Evolutionary conservation across 2,888 invertebrate species (phyloP), one percentile per base, ranked within the genome.

Genomic region (Philonicus albiceps): DNA sequence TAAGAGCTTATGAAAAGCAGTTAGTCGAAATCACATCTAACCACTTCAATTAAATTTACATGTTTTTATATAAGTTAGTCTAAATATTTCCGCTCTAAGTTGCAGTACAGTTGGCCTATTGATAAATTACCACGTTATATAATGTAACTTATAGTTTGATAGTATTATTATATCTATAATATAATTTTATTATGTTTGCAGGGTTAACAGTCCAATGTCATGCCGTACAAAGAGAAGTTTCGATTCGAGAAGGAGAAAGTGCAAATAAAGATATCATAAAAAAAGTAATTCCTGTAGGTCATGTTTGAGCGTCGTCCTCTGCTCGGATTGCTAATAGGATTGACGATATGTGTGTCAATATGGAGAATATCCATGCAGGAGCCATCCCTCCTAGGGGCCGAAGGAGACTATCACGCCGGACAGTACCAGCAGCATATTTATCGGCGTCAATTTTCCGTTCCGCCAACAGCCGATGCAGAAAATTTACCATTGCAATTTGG

Each of bases 281-380:
- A 74, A 22, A 11, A 85, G 11, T 53, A 30, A 49, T 30, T 74
- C 43, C 31, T 49, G 8, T 85, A 76, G 89, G 91, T 88, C 89
- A 92, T 91, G 90, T 92, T 92, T 90, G 91, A 92, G 88, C 91
- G 91, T 87, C 91, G 92, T 87, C 91, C 90, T 83, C 88, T 92
- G 89, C 90, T 91, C 89, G 91, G 89, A 88, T 89, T 91, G 88
- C 89, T 92, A 88, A 90, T 92, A 87, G 91, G 91, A 88, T 89
- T 92, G 78, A 91, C 91, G 88, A 88, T 92, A 86, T 91, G 90
- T 89, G 89, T 92, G 86, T 90, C 92, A 88, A 89, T 92, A 90
- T 92, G 92, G 92, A 90, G 91, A 89, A 91, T 92, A 88, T 90
- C 91, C 88, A 89, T 91, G 87, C 92, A 91, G 86, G 91, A 92